Conservation (phyloP, 2,797 vertebrate species). For the Microctenopoma steveboyesi region DNA sequence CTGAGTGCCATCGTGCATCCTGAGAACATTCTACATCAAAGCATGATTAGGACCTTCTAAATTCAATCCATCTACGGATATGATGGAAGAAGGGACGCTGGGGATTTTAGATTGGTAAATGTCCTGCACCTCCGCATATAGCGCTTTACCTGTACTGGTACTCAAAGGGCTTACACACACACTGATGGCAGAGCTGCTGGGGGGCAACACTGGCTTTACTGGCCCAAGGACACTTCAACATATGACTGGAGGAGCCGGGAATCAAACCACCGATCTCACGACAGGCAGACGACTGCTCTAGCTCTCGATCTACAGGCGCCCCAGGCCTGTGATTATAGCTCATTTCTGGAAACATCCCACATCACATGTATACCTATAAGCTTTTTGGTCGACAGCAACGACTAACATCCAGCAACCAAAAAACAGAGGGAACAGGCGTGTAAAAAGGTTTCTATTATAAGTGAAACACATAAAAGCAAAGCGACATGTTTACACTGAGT, state of each 20-base stretch:
- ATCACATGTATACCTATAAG: slow-evolving; percentile 52
- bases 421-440: slow-evolving; percentile 58
- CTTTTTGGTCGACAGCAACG: slow-evolving; percentile 28
- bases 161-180: too few species aligned
- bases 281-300: too few species aligned
- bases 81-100: slow-evolving; percentile 65
- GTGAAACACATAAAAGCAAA: slow-evolving; percentile 48
- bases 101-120: slow-evolving; percentile 71
- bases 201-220: too few species aligned
- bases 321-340: slow-evolving; percentile 78
- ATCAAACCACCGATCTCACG: too few species aligned
- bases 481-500: slow-evolving; percentile 8
- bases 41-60: slow-evolving; percentile 57
- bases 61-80: slow-evolving; percentile 65
- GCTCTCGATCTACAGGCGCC: too few species aligned
- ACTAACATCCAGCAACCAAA: slow-evolving; percentile 48
- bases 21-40: slow-evolving; percentile 71
- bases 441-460: slow-evolving; percentile 45
- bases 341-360: slow-evolving; percentile 54
- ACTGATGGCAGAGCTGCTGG: too few species aligned
- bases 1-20: slow-evolving; percentile 71
- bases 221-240: too few species aligned
- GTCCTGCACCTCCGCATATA: too few species aligned
- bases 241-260: too few species aligned
- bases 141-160: too few species aligned